These are phyloP conservation scores for Acanthornis magna DNA, from an alignment of 2,797 vertebrate species.

Conservation along the genomic window DNA sequence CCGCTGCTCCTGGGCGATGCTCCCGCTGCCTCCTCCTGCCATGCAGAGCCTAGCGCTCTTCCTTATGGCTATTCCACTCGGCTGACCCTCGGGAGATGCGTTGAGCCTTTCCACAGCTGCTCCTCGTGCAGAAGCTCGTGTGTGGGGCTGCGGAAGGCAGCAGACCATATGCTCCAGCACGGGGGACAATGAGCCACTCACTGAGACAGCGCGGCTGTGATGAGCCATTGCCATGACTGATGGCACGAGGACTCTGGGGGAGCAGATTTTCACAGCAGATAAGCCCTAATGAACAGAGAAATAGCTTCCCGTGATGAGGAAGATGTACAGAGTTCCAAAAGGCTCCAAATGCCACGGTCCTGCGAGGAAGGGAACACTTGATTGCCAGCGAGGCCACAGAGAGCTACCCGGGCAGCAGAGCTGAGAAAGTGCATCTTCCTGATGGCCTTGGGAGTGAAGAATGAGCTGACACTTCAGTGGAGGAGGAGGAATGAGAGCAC, in stretches of 20 bases:
- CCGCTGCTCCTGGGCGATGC: not conserved
- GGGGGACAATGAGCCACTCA: not conserved
- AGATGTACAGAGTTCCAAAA: not conserved
- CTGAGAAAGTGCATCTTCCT: not conserved
- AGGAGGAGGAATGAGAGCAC: not conserved
- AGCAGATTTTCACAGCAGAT: not conserved
- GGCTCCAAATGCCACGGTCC: not conserved
- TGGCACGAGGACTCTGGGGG: not conserved
- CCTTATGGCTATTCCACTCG: not conserved
- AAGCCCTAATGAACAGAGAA: slow-evolving; percentile 7
- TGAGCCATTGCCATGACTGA: not conserved
- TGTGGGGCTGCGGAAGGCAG: not conserved
- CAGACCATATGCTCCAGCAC: not conserved
- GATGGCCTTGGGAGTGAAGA: not conserved
- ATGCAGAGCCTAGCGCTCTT: not conserved
- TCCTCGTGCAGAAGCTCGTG: not conserved
- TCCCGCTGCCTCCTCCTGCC: not conserved
- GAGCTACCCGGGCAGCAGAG: not conserved
- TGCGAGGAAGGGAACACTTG: not conserved
- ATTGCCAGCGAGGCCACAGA: not conserved
- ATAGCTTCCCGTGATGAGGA: not conserved
- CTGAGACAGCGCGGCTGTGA: not conserved
- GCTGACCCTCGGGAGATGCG: not conserved
- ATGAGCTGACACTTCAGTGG: fast-evolving
- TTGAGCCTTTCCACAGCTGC: slow-evolving; percentile 17